Base-by-base conservation (phyloP, 2,888 invertebrate species). In the Apomyelois bistriatella region DNA sequence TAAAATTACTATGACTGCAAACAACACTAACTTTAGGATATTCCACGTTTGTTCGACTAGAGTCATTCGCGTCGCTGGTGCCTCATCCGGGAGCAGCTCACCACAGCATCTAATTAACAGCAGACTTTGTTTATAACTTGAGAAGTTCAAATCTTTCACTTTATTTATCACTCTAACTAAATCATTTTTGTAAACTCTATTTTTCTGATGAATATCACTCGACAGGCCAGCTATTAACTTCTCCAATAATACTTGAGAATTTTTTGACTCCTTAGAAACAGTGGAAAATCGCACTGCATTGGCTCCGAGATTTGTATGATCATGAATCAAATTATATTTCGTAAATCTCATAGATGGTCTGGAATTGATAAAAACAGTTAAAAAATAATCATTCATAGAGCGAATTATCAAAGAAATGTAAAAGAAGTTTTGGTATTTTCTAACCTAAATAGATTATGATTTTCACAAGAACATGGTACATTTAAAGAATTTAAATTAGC, bases 101-200 rank as follows among this genome's bases (percentile, higher is more conserved):
- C 91, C 90, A 71, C 93, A 93, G 55, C 91, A 92, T 52, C 84
- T 79, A 0, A 94, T 78, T 13, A 94, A 64, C 6, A 90, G 67
- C 28, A 91, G 56, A 0, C 85, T 81, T 62, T 92, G 90, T 53
- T 85, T 87, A 57, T 81, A 82, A 12, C 82, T 82, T 13, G 82
- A 82, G 62, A 79, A 82, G 54, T 87, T 82, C 1, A 77, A 58
- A 48, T 88, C 85, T 37, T 79, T 80, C 0, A 90, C 66, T 70
- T 85, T 86, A 12, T 66, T 65, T 36, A 89, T 50, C 1, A 86
- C 74, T 64, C 78, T 71, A 8, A 75, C 13, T 32, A 90, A 70
- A 63, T 88, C 87, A 76, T 90, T 90, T 56, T 84, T 88, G 55
- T 90, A 90, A 0, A 90, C 82, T 65, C 89, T 75, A 54, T 87